Conservation (phyloP, 2,113 vertebrate species). For the Gallinago paraguaiae region DNA sequence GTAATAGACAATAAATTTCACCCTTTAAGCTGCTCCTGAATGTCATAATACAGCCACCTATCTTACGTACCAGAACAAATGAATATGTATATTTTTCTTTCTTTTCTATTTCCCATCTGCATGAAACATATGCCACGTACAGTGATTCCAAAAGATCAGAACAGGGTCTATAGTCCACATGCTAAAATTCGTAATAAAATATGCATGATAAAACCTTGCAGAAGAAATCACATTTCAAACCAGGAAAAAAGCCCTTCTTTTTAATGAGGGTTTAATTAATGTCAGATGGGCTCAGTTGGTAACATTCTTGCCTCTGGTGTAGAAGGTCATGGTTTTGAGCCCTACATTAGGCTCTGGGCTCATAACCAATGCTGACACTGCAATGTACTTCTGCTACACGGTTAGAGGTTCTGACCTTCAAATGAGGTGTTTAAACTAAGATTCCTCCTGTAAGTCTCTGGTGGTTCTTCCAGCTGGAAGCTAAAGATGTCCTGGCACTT, state of each 20-base stretch:
- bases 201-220: slow-evolving; percentile 59
- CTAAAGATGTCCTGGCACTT: slow-evolving; percentile 55
- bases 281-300: slow-evolving; percentile 64
- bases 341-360: slow-evolving; percentile 48
- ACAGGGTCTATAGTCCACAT: slow-evolving; percentile 49
- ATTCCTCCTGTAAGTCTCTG: slow-evolving; percentile 46
- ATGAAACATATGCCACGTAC: slow-evolving; percentile 55
- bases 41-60: slow-evolving; percentile 8
- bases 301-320: slow-evolving; percentile 64
- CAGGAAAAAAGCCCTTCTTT: slow-evolving; percentile 33
- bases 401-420: slow-evolving; percentile 63
- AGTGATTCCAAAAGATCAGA: slow-evolving; percentile 59
- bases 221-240: slow-evolving; percentile 49
- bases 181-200: slow-evolving; percentile 51
- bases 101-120: slow-evolving; percentile 62
- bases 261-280: slow-evolving; percentile 72
- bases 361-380: slow-evolving; percentile 68
- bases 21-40: neutral
- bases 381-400: slow-evolving; percentile 40
- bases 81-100: slow-evolving; percentile 54
- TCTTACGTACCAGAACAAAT: slow-evolving; percentile 23
- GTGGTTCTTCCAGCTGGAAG: slow-evolving; percentile 65
- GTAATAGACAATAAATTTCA: neutral
- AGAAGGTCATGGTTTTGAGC: slow-evolving; percentile 64
- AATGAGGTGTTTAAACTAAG: slow-evolving; percentile 61